Evolutionary conservation across 2,888 invertebrate species (phyloP).

Genomic region (Drosophila mettleri): DNA sequence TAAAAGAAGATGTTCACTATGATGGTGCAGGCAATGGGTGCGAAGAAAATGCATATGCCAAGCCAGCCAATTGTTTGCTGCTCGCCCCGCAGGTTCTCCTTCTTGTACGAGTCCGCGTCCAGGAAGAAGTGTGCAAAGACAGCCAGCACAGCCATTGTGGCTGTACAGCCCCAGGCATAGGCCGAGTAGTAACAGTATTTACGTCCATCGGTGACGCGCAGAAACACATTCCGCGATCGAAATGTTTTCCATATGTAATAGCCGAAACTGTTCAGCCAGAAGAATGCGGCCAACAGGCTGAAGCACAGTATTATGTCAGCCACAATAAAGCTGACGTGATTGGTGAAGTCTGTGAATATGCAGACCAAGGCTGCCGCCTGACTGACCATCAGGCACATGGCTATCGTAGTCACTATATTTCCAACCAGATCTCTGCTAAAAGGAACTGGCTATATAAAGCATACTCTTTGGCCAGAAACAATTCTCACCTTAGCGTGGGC

Average conservation of each 20-base stretch:
- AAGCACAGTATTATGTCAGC: conserved; percentile 92
- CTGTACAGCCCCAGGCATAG: conserved; percentile 92
- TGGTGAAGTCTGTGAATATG: conserved; percentile 92
- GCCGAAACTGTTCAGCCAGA: conserved; percentile 94
- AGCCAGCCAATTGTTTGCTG: conserved; percentile 93
- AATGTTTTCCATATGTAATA: conserved; percentile 96
- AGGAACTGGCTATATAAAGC: conserved; percentile 3
- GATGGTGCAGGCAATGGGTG: conserved; percentile 92
- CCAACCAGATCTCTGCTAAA: conserved; percentile 89
- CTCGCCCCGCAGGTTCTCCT: conserved; percentile 86
- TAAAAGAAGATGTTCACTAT: conserved; percentile 92
- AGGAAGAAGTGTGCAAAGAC: conserved; percentile 93
- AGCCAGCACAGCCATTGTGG: conserved; percentile 90
- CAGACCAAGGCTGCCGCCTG: conserved; percentile 92
- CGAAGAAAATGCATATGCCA: conserved; percentile 93
- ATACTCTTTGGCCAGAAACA: neutral
- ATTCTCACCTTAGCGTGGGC: conserved; percentile 89
- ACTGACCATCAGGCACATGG: conserved; percentile 90
- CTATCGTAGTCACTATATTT: conserved; percentile 93
- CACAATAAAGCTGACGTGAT: conserved; percentile 92
- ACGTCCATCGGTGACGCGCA: conserved; percentile 93
- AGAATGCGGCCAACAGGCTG: conserved; percentile 92
- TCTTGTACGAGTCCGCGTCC: conserved; percentile 86
- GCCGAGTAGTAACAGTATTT: conserved; percentile 95
- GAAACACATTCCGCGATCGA: conserved; percentile 93